Percentiles rank a stretch among this genome's conserved stretches.
phyloP scores from a whole-genome alignment of 2,113 vertebrate genomes.

The Lethenteron reissneri region DNA sequence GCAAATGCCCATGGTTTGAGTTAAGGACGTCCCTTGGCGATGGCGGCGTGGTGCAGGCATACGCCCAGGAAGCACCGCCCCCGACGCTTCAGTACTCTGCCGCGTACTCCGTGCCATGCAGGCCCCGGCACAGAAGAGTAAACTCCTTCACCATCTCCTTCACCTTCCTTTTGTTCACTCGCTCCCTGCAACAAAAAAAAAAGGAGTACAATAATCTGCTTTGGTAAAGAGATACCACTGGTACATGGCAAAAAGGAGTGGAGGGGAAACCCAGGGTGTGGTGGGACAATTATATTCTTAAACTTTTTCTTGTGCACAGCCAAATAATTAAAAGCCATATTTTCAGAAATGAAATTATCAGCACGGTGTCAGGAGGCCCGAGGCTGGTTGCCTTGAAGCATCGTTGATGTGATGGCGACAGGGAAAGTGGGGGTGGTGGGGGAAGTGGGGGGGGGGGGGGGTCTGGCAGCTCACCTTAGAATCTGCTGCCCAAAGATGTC shows the following conservation, averaged over 20 bases:
- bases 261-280: background rate
- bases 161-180: slow-evolving; percentile 83
- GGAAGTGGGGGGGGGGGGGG: too few relatives aligned
- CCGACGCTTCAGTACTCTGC: slow-evolving; percentile 60
- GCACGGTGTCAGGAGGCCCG: too few relatives aligned
- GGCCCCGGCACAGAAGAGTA: slow-evolving; percentile 74
- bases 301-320: background rate
- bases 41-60: too few relatives aligned
- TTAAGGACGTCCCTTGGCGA: too few relatives aligned
- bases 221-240: slow-evolving; percentile 8
- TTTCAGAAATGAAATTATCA: too few relatives aligned
- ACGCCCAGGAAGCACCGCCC: too few relatives aligned
- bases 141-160: slow-evolving; percentile 98
- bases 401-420: too few relatives aligned
- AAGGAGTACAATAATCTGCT: background rate
- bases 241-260: background rate
- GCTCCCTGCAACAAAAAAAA: slow-evolving; percentile 36
- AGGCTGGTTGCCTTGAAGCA: too few relatives aligned
- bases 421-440: too few relatives aligned
- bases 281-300: background rate
- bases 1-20: too few relatives aligned
- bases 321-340: background rate
- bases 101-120: slow-evolving; percentile 91
- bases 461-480: slow-evolving; percentile 36
- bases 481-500: slow-evolving; percentile 87